Conservation (phyloP, 1,140 invertebrate species). For the Lepidurus arcticus region DNA sequence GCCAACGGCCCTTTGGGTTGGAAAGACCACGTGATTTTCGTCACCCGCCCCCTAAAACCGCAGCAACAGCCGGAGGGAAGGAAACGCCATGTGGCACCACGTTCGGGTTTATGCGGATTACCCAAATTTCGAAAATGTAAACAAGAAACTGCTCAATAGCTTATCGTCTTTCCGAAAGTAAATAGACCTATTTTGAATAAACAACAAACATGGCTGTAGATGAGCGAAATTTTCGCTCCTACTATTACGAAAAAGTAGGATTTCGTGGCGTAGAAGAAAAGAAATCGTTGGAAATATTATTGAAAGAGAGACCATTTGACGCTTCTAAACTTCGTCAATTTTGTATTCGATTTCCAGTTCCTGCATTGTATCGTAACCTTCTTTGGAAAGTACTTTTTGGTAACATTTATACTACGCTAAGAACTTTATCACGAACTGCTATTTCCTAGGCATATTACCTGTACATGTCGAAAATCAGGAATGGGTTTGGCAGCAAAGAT, state of each 20-base stretch:
- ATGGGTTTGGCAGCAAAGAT: constrained; percentile 64
- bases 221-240: constrained; percentile 74
- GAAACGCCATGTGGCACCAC: too few relatives aligned
- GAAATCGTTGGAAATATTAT: constrained; percentile 81
- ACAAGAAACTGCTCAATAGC: too few relatives aligned
- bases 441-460: constrained; percentile 59
- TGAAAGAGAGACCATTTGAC: constrained; percentile 79
- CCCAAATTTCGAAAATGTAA: too few relatives aligned
- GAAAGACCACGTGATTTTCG: too few relatives aligned
- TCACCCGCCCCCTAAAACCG: too few relatives aligned
- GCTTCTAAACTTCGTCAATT: constrained; percentile 75
- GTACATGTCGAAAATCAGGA: constrained; percentile 64
- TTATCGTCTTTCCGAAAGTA: too few relatives aligned
- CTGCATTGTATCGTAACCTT: constrained; percentile 67
- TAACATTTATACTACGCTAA: constrained; percentile 40
- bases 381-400: constrained; percentile 81
- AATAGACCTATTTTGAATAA: background rate
- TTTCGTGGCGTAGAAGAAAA: constrained; percentile 86
- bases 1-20: too few relatives aligned
- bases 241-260: constrained; percentile 85
- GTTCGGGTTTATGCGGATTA: too few relatives aligned
- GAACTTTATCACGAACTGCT: background rate
- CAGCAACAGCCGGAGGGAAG: too few relatives aligned
- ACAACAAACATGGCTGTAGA: constrained; percentile 19
- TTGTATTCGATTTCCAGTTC: constrained; percentile 73